These are phyloP conservation scores for Salticus scenicus DNA, from an alignment of 2,888 invertebrate species.

Conservation along the genomic window DNA sequence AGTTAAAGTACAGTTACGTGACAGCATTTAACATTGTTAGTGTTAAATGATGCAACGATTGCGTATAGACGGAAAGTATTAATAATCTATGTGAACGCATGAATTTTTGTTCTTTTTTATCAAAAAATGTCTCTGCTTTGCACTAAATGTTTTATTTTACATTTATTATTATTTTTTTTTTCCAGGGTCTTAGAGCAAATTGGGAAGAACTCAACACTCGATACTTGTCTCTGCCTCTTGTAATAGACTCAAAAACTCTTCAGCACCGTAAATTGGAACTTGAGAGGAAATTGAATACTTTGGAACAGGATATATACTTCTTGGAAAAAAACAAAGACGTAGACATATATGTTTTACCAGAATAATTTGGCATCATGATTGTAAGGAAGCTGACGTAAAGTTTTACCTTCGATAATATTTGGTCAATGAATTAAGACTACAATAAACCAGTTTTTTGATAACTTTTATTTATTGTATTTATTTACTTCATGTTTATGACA, in stretches of 20 bases:
- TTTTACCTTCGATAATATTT: background rate
- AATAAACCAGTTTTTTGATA: too few relatives aligned
- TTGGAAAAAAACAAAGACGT: slow-evolving; percentile 44
- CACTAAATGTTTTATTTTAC: too few relatives aligned
- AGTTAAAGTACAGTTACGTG: too few relatives aligned
- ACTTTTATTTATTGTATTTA: too few relatives aligned
- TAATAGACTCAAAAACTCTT: slow-evolving; percentile 41
- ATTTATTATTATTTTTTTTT: background rate
- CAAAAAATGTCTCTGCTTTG: too few relatives aligned
- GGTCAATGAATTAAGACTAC: too few relatives aligned
- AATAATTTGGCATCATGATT: slow-evolving; percentile 13
- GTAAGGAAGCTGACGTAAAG: background rate
- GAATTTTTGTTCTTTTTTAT: too few relatives aligned
- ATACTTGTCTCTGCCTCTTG: slow-evolving; percentile 38
- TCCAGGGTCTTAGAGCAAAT: slow-evolving; percentile 48
- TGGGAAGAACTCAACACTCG: slow-evolving; percentile 31
- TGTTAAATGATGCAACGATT: too few relatives aligned
- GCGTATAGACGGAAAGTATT: too few relatives aligned
- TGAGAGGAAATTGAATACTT: slow-evolving; percentile 34
- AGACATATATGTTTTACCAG: slow-evolving; percentile 57
- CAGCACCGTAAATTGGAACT: slow-evolving; percentile 37
- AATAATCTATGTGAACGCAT: too few relatives aligned
- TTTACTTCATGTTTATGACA: too few relatives aligned
- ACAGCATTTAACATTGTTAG: too few relatives aligned
- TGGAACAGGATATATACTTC: slow-evolving; percentile 58